Evolutionary conservation across 53 echinoderm and acorn worm species (phyloP).

Genomic region (Actinopyga echinites): DNA sequence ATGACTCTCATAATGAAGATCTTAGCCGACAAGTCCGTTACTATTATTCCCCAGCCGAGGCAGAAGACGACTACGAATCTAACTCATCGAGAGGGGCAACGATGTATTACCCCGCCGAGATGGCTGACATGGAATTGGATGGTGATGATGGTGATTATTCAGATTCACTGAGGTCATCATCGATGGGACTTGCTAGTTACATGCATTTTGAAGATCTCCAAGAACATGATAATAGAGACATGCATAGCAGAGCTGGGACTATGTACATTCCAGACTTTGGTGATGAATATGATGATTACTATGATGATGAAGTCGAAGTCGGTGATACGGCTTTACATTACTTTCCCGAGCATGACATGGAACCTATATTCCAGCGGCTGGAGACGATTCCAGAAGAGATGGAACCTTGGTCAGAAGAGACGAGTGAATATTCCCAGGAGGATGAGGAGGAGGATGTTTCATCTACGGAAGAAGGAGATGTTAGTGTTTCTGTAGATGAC

Average conservation of each 20-base stretch:
- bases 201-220: conserved; percentile 27
- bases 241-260: conserved; percentile 20
- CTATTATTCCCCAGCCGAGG: background rate
- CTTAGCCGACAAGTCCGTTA: background rate
- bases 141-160: background rate
- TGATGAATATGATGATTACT: conserved; percentile 5
- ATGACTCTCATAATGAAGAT: background rate
- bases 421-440: background rate
- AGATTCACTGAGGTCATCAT: background rate
- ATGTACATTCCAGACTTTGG: conserved; percentile 31
- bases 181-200: background rate
- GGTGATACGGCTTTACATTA: conserved; percentile 38
- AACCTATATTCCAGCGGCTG: conserved; percentile 53
- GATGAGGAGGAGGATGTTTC: background rate
- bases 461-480: conserved; percentile 22
- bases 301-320: conserved; percentile 35
- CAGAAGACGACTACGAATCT: background rate
- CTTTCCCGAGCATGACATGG: conserved; percentile 42
- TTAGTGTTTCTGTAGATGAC: background rate
- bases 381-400: conserved; percentile 66
- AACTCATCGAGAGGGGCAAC: conserved; percentile 12
- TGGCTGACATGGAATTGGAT: conserved; percentile 5
- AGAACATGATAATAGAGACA: background rate
- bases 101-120: conserved; percentile 38
- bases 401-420: conserved; percentile 40